Evolutionary conservation across 2,888 invertebrate genomes (phyloP), one percentile per base, ranked within the genome.

Genomic region (Ormyrus thymus): DNA sequence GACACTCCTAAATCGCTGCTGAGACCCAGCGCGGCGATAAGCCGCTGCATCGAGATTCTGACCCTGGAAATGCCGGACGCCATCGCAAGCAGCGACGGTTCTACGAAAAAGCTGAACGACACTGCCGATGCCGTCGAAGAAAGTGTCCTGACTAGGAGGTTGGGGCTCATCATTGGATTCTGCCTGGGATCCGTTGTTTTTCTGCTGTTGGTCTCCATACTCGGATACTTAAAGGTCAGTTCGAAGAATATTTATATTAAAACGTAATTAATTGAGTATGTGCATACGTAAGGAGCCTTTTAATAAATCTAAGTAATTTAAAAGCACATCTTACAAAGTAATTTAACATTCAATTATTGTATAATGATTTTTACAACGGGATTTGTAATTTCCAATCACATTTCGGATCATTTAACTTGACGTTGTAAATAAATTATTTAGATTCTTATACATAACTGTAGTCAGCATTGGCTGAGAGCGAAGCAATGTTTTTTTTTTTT

Each of bases 131-230:
- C 11, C n/a, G 15, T 51, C 1, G 43, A 15, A 0, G 58, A 15
- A 43, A 76, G 76, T 11, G 70, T 97, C 85, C 91, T 97, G 66
- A 95, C 96, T 1, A 92, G 97, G 80, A 92, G 97, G 81, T 91
- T 97, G 71, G 96, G 97, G 46, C 92, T 97, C 82, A 96, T 97
- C 84, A 95, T 97, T 74, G 97, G 97, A 73, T 95, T 95, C 89
- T 95, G 95, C 86, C 94, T 97, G 92, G 96, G 96, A 73, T 95
- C 96, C 86, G 93, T 96, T 81, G 96, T 97, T 71, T 97, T 97
- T 87, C 93, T 97, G 70, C 94, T 96, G 10, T 91, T 97, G 86
- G 95, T 96, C 79, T 95, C 96, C 9, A 94, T 95, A 48, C 91
- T 97, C 80, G 96, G 96, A 53, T 97, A 96, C 88, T 93, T 96